Evolutionary conservation across 2,113 vertebrate species (phyloP).

Genomic region (Triplophysa tibetana): DNA sequence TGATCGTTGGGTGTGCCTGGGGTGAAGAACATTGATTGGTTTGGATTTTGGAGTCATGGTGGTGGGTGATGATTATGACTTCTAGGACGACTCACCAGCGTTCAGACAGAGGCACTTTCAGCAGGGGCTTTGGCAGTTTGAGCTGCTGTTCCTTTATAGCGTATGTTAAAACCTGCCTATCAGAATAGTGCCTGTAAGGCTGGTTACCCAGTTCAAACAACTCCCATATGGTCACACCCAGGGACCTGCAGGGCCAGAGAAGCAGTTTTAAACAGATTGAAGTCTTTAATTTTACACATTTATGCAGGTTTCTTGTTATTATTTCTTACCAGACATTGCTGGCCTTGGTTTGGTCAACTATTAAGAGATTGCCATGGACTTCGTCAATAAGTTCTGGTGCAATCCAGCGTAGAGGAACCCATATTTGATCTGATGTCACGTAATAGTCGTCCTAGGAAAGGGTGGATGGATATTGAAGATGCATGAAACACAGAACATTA

Average conservation of each 20-base stretch:
- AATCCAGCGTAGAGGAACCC: slow-evolving; percentile 98
- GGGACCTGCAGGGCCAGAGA: slow-evolving; percentile 76
- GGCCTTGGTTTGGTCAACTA: slow-evolving; percentile 93
- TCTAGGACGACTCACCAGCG: slow-evolving; percentile 85
- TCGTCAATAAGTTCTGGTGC: slow-evolving; percentile 96
- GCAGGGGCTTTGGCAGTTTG: slow-evolving; percentile 89
- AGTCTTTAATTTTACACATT: background rate
- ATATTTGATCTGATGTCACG: slow-evolving; percentile 93
- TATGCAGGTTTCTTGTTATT: background rate
- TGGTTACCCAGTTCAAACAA: slow-evolving; percentile 91
- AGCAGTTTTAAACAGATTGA: background rate
- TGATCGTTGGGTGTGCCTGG: slow-evolving; percentile 33
- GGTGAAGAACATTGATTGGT: slow-evolving; percentile 40
- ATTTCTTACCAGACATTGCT: slow-evolving; percentile 93
- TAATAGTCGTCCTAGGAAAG: slow-evolving; percentile 91
- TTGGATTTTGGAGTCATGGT: slow-evolving; percentile 10
- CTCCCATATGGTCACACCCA: slow-evolving; percentile 95
- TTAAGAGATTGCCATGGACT: slow-evolving; percentile 91
- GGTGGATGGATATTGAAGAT: background rate
- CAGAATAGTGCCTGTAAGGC: slow-evolving; percentile 90
- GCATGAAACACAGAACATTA: background rate
- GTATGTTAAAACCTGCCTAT: slow-evolving; percentile 92
- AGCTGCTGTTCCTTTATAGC: slow-evolving; percentile 96
- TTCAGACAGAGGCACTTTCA: slow-evolving; percentile 84
- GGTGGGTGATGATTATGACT: slow-evolving; percentile 32